Evolutionary conservation across 1,140 invertebrate species (phyloP).

Genomic region (Cyclina sinensis): DNA sequence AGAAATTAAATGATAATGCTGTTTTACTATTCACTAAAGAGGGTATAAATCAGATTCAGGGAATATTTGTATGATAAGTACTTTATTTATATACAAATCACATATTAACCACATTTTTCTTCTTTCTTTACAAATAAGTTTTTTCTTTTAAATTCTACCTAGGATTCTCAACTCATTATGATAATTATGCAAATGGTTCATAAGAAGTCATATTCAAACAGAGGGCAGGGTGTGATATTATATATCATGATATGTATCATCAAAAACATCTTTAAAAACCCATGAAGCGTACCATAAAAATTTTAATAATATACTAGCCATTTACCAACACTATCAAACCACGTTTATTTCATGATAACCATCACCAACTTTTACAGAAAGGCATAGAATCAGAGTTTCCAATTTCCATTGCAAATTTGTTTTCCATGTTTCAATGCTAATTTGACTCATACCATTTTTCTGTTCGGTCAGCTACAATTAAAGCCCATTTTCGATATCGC

Average conservation of each 20-base stretch:
- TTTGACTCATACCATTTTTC: neutral
- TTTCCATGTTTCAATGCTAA: neutral
- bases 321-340: too few relatives aligned
- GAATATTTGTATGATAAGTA: neutral
- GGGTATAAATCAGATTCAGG: neutral
- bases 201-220: neutral
- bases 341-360: neutral
- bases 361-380: neutral
- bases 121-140: neutral
- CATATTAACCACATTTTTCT: neutral
- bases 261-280: constrained; percentile 20
- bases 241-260: constrained; percentile 24
- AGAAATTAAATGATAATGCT: neutral
- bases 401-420: constrained; percentile 20
- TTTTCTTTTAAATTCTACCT: neutral
- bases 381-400: neutral
- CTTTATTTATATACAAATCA: constrained; percentile 12
- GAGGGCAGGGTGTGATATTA: neutral
- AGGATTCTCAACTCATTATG: neutral
- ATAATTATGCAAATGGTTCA: neutral
- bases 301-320: neutral
- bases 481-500: neutral
- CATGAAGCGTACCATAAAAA: neutral
- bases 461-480: neutral
- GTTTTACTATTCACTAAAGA: neutral